Percentiles rank a stretch among this genome's conserved stretches.
phyloP scores from a whole-genome alignment of 1,140 invertebrate genomes.

The Drosophila gunungcola region DNA sequence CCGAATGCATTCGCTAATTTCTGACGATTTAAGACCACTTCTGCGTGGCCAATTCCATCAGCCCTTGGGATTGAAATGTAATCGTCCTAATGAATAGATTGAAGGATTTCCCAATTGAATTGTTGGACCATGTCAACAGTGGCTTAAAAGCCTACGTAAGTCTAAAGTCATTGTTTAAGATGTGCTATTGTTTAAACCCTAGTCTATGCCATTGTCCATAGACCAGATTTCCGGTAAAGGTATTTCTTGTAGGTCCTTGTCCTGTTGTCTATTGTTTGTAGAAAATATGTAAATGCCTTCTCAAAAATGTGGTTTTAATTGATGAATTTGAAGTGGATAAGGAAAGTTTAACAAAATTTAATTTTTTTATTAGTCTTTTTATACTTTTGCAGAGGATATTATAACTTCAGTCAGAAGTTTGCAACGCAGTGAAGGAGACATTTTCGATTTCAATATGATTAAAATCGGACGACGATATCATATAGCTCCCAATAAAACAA shows the following conservation, averaged over 20 bases:
- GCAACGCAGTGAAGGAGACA: too few relatives aligned
- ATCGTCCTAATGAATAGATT: constrained; percentile 2
- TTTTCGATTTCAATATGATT: too few relatives aligned
- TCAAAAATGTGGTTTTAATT: neutral
- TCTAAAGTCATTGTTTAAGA: neutral
- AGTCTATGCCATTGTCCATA: neutral
- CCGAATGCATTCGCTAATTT: constrained; percentile 69
- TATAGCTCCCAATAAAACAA: too few relatives aligned
- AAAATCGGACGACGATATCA: too few relatives aligned
- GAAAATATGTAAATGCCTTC: too few relatives aligned
- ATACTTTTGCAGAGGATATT: too few relatives aligned
- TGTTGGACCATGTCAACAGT: neutral
- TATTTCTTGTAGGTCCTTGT: neutral
- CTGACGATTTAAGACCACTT: constrained; percentile 48
- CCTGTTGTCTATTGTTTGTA: neutral
- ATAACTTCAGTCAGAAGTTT: too few relatives aligned
- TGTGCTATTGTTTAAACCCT: neutral
- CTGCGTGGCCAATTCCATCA: constrained; percentile 54
- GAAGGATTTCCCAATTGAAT: constrained; percentile 13
- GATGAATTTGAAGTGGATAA: neutral
- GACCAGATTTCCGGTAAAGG: neutral
- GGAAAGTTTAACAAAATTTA: too few relatives aligned
- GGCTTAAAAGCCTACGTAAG: neutral
- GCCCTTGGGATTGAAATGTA: constrained; percentile 7
- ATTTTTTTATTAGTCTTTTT: too few relatives aligned